Evolutionary conservation across 2,797 vertebrate genomes (phyloP).

Genomic region (Chelidonichthys spinosus): DNA sequence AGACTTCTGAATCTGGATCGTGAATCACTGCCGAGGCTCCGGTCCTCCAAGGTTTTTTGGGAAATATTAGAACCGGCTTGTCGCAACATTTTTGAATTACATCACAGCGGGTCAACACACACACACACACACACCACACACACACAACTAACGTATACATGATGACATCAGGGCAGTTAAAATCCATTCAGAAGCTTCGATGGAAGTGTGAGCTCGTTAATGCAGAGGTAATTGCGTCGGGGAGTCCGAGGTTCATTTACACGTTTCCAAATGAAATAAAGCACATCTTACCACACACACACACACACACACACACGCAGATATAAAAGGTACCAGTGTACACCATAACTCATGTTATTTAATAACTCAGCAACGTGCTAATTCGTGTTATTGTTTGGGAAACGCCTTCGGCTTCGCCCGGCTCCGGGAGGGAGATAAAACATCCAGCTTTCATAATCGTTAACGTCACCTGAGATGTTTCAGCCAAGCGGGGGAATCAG

Average conservation of each 20-base stretch:
- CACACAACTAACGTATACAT: background rate
- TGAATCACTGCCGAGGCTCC: constrained; percentile 48
- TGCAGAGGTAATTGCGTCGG: constrained; percentile 46
- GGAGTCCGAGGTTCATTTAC: constrained; percentile 55
- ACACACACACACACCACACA: no score
- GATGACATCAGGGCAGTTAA: constrained; percentile 24
- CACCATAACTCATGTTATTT: constrained; percentile 13
- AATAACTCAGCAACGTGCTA: constrained; percentile 49
- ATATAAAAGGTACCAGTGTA: background rate
- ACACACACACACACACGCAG: background rate
- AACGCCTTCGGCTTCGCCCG: background rate
- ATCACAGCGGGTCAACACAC: background rate
- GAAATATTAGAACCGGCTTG: constrained; percentile 31
- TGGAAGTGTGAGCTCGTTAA: constrained; percentile 43
- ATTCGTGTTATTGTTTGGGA: constrained; percentile 48
- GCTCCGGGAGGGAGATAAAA: background rate
- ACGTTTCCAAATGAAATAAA: constrained; percentile 58
- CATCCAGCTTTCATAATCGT: no score
- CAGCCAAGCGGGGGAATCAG: no score
- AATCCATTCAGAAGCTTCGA: constrained; percentile 28
- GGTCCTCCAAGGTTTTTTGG: constrained; percentile 42
- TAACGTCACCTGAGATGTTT: no score
- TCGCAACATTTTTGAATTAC: constrained; percentile 56
- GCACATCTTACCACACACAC: constrained; percentile 19
- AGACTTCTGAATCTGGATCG: constrained; percentile 42